phyloP scores from a whole-genome alignment of 2,888 invertebrate species.

The Rosalia funebris region DNA sequence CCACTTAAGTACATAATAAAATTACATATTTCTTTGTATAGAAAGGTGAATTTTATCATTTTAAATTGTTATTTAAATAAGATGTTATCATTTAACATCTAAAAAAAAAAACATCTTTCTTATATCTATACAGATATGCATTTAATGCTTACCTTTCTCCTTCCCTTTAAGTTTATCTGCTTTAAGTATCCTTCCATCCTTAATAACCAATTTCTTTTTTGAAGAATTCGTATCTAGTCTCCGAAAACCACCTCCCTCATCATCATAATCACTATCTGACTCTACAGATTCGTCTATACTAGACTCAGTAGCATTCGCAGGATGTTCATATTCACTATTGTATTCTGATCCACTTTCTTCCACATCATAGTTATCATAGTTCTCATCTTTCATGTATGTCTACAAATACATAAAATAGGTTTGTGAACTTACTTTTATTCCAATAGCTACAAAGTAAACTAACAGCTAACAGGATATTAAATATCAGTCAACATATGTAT shows the following conservation, averaged over 20 bases:
- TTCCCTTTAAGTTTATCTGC: constrained; percentile 69
- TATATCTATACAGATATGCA: too few relatives aligned
- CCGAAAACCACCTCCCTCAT: constrained; percentile 65
- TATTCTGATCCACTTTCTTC: constrained; percentile 61
- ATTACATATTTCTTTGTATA: too few relatives aligned
- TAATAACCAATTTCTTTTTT: constrained; percentile 78
- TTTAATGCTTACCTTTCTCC: constrained; percentile 52
- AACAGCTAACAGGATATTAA: too few relatives aligned
- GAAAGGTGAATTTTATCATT: too few relatives aligned
- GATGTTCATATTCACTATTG: constrained; percentile 59
- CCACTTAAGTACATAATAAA: neutral
- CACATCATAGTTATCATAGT: constrained; percentile 55
- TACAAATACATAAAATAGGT: constrained; percentile 32
- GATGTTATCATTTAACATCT: too few relatives aligned
- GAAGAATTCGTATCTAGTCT: constrained; percentile 67
- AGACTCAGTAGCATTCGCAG: constrained; percentile 53
- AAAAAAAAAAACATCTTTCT: too few relatives aligned
- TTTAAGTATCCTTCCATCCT: constrained; percentile 75
- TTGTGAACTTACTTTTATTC: too few relatives aligned
- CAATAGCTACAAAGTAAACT: too few relatives aligned
- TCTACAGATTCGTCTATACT: constrained; percentile 59
- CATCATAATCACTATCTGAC: constrained; percentile 57
- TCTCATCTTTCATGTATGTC: constrained; percentile 38
- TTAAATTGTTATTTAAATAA: too few relatives aligned
- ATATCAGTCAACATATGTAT: too few relatives aligned